A percentile compares a stretch with the other conserved stretches of the same genome.
phyloP scores from a whole-genome alignment of 2,888 invertebrate genomes.

The Conops quadrifasciatus region DNA sequence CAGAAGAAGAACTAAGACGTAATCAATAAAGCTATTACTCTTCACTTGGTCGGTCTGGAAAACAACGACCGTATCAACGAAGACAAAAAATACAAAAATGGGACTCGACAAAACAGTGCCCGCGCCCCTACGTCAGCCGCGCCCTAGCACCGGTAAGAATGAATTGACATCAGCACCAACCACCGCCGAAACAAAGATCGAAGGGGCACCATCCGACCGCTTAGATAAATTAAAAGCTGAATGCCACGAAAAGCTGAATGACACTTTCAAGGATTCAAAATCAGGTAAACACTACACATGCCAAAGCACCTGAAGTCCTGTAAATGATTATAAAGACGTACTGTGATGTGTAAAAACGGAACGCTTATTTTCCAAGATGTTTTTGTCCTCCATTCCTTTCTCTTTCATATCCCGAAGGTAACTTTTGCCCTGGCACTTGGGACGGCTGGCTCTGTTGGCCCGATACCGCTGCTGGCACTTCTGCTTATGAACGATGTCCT shows the following conservation, averaged over 20 bases:
- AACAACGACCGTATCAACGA: not conserved
- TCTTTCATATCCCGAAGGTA: slow-evolving; percentile 60
- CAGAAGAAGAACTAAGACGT: no score
- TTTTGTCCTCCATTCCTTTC: not conserved
- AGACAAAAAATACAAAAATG: slow-evolving; percentile 5
- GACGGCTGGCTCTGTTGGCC: slow-evolving; percentile 86
- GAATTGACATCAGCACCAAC: slow-evolving; percentile 37
- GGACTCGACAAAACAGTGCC: slow-evolving; percentile 11
- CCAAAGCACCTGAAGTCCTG: no score
- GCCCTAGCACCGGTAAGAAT: slow-evolving; percentile 40
- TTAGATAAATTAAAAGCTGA: slow-evolving; percentile 54
- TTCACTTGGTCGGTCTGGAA: no score
- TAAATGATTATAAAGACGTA: no score
- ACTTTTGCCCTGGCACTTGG: slow-evolving; percentile 77
- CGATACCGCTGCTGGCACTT: slow-evolving; percentile 74
- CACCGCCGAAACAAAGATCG: slow-evolving; percentile 34
- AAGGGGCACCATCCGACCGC: slow-evolving; percentile 44
- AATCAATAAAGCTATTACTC: not conserved
- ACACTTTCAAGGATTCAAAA: slow-evolving; percentile 46
- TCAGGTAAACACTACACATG: slow-evolving; percentile 49
- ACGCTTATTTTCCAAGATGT: slow-evolving; percentile 7
- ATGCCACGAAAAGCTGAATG: slow-evolving; percentile 57
- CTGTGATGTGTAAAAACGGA: no score
- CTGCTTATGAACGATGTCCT: slow-evolving; percentile 76
- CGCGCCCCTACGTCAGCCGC: not conserved